phyloP scores from a whole-genome alignment of 1,140 invertebrate genomes.

The Saccostrea cuccullata region DNA sequence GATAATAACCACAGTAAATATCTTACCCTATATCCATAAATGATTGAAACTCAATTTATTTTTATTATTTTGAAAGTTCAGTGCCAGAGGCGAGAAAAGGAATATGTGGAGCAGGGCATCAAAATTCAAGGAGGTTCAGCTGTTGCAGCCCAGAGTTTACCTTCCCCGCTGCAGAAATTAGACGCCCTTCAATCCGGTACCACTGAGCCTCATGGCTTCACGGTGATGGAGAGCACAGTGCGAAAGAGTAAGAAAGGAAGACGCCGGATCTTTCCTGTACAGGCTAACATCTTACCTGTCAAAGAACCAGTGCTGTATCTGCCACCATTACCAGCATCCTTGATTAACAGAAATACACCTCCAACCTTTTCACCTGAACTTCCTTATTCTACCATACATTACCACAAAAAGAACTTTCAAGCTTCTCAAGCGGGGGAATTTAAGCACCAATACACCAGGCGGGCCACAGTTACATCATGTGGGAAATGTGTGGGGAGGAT shows the following conservation, averaged over 20 bases:
- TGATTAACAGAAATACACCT: not conserved
- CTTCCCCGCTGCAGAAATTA: no score
- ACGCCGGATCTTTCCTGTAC: not conserved
- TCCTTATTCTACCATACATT: no score
- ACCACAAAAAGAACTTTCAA: no score
- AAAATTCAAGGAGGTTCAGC: not conserved
- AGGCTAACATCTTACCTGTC: no score
- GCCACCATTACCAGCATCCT: no score
- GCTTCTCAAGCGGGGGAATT: no score
- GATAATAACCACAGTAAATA: not conserved
- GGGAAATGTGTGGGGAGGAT: not conserved
- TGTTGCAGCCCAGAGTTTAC: not conserved
- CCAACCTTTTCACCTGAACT: not conserved
- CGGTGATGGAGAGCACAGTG: not conserved
- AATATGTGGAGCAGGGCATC: slow-evolving; percentile 32
- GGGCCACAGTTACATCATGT: no score
- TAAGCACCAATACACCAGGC: no score
- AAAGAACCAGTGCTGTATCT: no score
- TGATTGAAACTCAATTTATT: not conserved
- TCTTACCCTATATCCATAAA: not conserved
- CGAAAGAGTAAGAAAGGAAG: not conserved
- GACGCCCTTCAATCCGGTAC: no score
- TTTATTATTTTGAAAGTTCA: slow-evolving; percentile 40
- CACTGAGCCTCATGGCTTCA: no score
- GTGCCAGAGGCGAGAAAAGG: slow-evolving; percentile 8